Percentiles rank a stretch among this genome's conserved stretches.
phyloP scores from a whole-genome alignment of 2,888 invertebrate species.

The Agrypnus murinus region DNA sequence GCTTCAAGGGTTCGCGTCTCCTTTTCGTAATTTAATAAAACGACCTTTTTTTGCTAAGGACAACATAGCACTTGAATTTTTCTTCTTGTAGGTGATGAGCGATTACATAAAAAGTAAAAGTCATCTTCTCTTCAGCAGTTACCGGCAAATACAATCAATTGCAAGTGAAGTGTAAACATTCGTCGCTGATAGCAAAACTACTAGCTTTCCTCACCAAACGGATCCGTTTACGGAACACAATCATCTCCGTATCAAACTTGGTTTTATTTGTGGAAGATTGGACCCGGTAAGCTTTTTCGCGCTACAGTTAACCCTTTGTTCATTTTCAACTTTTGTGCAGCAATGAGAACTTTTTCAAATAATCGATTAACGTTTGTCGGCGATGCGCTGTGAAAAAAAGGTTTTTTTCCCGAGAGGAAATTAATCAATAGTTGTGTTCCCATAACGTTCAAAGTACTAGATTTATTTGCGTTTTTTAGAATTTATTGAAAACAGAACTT shows the following conservation, averaged over 20 bases:
- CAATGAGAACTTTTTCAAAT: slow-evolving; percentile 19
- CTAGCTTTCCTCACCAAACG: not conserved
- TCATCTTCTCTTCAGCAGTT: not conserved
- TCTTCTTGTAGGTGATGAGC: not conserved
- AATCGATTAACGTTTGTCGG: slow-evolving; percentile 11
- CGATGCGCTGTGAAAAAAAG: not conserved
- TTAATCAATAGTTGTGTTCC: not conserved
- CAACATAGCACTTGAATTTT: too few species aligned
- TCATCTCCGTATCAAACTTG: slow-evolving; percentile 18
- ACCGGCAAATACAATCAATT: slow-evolving; percentile 19
- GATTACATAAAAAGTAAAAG: slow-evolving; percentile 1
- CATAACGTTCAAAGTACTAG: too few species aligned
- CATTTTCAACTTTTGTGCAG: slow-evolving; percentile 12
- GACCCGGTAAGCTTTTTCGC: slow-evolving; percentile 23
- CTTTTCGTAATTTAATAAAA: too few species aligned
- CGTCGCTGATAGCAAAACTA: not conserved
- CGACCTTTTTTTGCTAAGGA: too few species aligned
- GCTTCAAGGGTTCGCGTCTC: too few species aligned
- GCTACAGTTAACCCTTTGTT: slow-evolving; percentile 31
- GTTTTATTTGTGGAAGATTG: slow-evolving; percentile 23
- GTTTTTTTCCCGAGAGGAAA: not conserved
- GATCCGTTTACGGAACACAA: slow-evolving; percentile 22
- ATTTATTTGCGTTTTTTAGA: too few species aligned
- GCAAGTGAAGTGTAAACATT: slow-evolving; percentile 6
- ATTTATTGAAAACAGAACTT: too few species aligned